Conservation (phyloP, 2,888 invertebrate species). For the Oegoconia quadripuncta region DNA sequence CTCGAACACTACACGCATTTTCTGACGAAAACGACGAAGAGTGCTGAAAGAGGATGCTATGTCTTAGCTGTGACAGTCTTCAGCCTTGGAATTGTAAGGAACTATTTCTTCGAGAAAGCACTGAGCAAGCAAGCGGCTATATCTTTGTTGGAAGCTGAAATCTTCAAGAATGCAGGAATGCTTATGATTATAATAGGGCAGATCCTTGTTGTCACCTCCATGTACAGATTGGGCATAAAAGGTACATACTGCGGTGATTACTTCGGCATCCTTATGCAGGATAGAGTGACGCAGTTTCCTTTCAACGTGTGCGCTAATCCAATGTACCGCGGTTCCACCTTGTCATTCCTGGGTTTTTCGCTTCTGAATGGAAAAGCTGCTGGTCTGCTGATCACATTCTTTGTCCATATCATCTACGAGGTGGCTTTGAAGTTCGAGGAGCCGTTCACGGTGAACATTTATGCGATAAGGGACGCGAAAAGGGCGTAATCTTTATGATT, state of each 20-base stretch:
- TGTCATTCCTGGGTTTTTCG: constrained; percentile 22
- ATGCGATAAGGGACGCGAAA: background rate
- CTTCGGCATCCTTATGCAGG: constrained; percentile 25
- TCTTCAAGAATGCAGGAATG: constrained; percentile 3
- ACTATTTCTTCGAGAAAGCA: constrained; percentile 21
- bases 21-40: constrained; percentile 15
- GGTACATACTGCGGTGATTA: constrained; percentile 27
- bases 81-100: constrained; percentile 16
- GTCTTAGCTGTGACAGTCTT: constrained; percentile 14
- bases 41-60: constrained; percentile 13
- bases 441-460: constrained; percentile 17
- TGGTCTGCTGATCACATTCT: constrained; percentile 12
- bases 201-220: constrained; percentile 18
- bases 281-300: constrained; percentile 21
- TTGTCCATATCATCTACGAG: constrained; percentile 18
- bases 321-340: constrained; percentile 25
- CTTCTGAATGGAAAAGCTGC: constrained; percentile 16
- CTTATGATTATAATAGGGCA: constrained; percentile 13
- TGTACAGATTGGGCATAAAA: constrained; percentile 23
- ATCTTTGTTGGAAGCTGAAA: constrained; percentile 8
- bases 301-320: constrained; percentile 24
- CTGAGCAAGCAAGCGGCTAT: constrained; percentile 16
- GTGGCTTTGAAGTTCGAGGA: constrained; percentile 18
- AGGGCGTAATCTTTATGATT: background rate
- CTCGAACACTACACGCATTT: constrained; percentile 20